Conservation (phyloP, 2,888 invertebrate genomes). For the Apamea crenata region DNA sequence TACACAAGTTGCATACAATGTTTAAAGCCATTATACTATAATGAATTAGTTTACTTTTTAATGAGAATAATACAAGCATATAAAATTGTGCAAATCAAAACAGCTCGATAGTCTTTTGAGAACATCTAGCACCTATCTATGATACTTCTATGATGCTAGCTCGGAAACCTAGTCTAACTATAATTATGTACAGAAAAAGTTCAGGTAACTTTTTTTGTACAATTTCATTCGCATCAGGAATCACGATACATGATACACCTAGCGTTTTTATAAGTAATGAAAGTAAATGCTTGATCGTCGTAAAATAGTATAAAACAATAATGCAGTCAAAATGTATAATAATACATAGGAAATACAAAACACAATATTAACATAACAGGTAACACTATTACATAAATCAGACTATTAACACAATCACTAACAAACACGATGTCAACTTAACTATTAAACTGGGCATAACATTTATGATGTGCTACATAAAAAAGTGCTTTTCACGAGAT, state of each 20-base stretch:
- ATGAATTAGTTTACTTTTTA: conserved; percentile 24
- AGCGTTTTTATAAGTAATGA: conserved; percentile 57
- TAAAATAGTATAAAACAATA: conserved; percentile 62
- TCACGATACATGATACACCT: conserved; percentile 45
- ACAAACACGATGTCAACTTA: conserved; percentile 84
- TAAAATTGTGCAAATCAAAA: conserved; percentile 52
- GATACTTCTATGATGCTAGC: conserved; percentile 72
- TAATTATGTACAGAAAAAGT: conserved; percentile 78
- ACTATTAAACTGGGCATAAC: conserved; percentile 77
- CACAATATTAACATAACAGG: conserved; percentile 81
- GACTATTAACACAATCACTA: conserved; percentile 85
- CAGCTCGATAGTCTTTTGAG: conserved; percentile 59
- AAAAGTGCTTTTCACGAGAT: conserved; percentile 76
- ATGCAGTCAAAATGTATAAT: conserved; percentile 46
- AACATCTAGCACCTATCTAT: conserved; percentile 77
- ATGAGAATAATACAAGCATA: conserved; percentile 38
- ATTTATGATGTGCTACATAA: conserved; percentile 80
- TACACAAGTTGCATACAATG: conserved; percentile 36
- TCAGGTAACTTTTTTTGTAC: conserved; percentile 88
- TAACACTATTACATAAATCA: conserved; percentile 85
- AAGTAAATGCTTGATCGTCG: conserved; percentile 72
- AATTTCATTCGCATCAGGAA: conserved; percentile 66
- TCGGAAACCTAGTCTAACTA: conserved; percentile 70
- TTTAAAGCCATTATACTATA: conserved; percentile 50
- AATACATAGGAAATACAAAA: conserved; percentile 66